These are phyloP conservation scores for Ibycter americanus DNA, from an alignment of 2,797 vertebrate species.

Conservation along the genomic window DNA sequence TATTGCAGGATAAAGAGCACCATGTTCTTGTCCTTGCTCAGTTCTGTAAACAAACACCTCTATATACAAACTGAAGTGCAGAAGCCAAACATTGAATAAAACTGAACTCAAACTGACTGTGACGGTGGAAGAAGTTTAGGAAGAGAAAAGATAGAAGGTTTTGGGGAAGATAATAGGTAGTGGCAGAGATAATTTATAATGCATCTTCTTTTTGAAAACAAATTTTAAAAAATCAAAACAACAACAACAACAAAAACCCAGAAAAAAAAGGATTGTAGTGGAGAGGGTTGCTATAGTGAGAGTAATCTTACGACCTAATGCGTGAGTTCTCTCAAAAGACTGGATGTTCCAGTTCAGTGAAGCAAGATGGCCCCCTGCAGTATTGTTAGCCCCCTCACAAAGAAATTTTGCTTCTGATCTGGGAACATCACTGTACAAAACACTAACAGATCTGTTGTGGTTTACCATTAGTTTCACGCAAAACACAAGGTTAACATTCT, in stretches of 20 bases:
- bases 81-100: background rate
- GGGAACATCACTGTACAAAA: background rate
- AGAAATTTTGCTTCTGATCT: conserved; percentile 29
- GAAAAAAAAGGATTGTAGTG: background rate
- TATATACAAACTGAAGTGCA: background rate
- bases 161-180: background rate
- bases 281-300: conserved; percentile 65
- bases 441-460: background rate
- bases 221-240: background rate
- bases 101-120: background rate
- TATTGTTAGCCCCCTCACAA: conserved; percentile 53
- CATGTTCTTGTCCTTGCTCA: background rate
- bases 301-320: conserved; percentile 42
- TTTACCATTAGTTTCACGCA: conserved; percentile 17
- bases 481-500: background rate
- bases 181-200: background rate
- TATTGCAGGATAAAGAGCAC: background rate
- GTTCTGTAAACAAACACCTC: background rate
- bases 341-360: conserved; percentile 74
- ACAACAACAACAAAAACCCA: background rate
- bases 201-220: background rate
- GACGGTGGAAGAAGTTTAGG: background rate
- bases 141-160: background rate
- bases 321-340: conserved; percentile 52
- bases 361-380: conserved; percentile 76